Evolutionary conservation across 2,888 invertebrate species (phyloP), one percentile per base, ranked within the genome.

Genomic region (Ophion slaviceki): DNA sequence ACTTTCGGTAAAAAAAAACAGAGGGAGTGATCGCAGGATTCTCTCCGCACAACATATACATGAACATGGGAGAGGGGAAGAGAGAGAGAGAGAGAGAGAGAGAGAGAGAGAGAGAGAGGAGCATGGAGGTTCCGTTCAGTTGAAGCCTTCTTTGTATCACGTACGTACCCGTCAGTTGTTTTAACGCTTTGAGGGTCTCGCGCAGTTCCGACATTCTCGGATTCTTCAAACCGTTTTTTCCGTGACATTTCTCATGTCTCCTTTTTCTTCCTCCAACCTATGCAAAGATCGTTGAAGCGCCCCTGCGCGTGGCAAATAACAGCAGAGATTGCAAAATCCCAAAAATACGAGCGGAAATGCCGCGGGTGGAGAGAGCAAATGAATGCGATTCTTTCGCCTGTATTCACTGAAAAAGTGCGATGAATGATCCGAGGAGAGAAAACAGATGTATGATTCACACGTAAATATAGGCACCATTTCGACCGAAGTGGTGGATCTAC

Each of bases 141-240:
- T 64, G 78, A 85, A 84, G 81, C 84, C 86, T 87, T 86, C 88
- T 88, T 88, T 84, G 87, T 89, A 88, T 89, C 90, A 89, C 90
- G 89, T 89, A 84, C 75, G 76, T 80, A 68, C 47, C 87, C 87
- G 86, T 79, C 89, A 90, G 90, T 90, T 90, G 90, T 90, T 90
- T 90, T 87, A 90, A 89, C 86, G 87, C 87, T 82, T 82, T 81
- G 85, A 84, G 87, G 78, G 74, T 32, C 77, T 82, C 71, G 84
- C 68, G 81, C 62, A 76, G 47, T 78, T 74, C 66, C 80, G 78
- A 78, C 62, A 76, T 62, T 82, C 72, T 62, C 78, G 72, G 79
- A 82, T 84, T 78, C 74, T 78, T 17, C 53, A 53, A 82, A 86
- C 78, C 80, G 66, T 82, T 78, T 84, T 62, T 71, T 80, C 78